These are phyloP conservation scores for Antheraea mylitta DNA, from an alignment of 1,140 invertebrate genomes.

Conservation along the genomic window DNA sequence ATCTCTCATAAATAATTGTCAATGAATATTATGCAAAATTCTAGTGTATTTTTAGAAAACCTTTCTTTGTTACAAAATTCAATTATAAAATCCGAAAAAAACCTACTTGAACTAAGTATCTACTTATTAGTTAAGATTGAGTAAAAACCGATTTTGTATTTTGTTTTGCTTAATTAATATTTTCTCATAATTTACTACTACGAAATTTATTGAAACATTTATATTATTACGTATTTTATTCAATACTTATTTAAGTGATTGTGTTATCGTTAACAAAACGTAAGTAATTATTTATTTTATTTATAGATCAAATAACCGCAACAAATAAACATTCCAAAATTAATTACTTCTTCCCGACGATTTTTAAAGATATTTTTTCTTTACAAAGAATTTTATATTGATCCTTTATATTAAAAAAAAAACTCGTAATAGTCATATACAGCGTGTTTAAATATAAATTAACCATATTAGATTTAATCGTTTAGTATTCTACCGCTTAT, in stretches of 20 bases:
- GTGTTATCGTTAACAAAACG: neutral
- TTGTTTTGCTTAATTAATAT: neutral
- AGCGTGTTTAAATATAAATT: neutral
- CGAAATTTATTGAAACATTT: neutral
- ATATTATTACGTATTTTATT: neutral
- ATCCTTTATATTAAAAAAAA: neutral
- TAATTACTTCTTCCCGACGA: neutral
- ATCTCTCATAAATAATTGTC: conserved; percentile 42
- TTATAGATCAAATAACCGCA: neutral
- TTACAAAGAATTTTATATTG: neutral
- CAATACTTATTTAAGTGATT: neutral
- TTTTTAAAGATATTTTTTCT: neutral
- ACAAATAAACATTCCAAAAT: neutral
- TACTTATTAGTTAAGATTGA: conserved; percentile 56
- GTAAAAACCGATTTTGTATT: conserved; percentile 33
- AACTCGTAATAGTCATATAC: neutral
- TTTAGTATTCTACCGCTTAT: conserved; percentile 20
- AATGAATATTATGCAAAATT: neutral
- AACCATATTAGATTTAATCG: conserved; percentile 1
- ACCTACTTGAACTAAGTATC: conserved; percentile 28
- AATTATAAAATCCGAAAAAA: conserved; percentile 44
- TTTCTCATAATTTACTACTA: neutral
- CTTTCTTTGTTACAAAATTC: conserved; percentile 64
- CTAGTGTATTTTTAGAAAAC: conserved; percentile 74
- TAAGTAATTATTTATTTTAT: neutral